Evolutionary conservation across 2,797 vertebrate genomes (phyloP), one percentile per base, ranked within the genome.

Genomic region (Sus cebifrons): DNA sequence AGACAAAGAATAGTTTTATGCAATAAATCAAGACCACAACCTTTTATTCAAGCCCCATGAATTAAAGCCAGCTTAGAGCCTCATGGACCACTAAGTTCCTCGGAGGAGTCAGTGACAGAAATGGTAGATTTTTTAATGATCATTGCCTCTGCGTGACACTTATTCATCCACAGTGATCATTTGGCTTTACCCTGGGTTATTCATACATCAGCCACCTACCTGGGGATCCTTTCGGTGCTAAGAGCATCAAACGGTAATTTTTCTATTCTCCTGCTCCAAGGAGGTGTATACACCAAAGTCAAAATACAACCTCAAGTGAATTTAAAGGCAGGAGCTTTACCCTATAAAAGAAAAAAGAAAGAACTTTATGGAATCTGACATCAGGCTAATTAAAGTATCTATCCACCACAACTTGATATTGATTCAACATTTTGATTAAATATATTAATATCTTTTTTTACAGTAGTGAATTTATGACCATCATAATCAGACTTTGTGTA

Each of bases 391-490:
- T 52, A 32, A 92, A 85, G 2, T 73, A n/a, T 25, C 82, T 73
- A n/a, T 25, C 82, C 44, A 86, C 88, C 88, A 16, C 18, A 88
- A 40, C 2, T 67, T 32, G 21, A 21, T 79, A 62, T 32, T 65
- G 64, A 29, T 10, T 90, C 81, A 90, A 25, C 10, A 86, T 74
- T n/a, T 94, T 17, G 2, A 84, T 65, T 91, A 89, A 65, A 88
- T 67, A 7, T 40, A 62, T 58, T 65, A 54, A 89, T 60, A 40
- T 16, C 1, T 54, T 62, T 79, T 10, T 81, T 93, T 29, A 56
- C 1, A 74, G 3, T 21, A 65, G 20, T 29, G 56, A 96, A 16
- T 36, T 81, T 32, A 65, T 81, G n/a, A 68, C 9, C 65, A 23
- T n/a, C 44, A 25, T 67, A 86, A 21, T 52, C 25, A 65, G 60